Conservation (phyloP, 2,113 vertebrate genomes). For the Hassar affinis region DNA sequence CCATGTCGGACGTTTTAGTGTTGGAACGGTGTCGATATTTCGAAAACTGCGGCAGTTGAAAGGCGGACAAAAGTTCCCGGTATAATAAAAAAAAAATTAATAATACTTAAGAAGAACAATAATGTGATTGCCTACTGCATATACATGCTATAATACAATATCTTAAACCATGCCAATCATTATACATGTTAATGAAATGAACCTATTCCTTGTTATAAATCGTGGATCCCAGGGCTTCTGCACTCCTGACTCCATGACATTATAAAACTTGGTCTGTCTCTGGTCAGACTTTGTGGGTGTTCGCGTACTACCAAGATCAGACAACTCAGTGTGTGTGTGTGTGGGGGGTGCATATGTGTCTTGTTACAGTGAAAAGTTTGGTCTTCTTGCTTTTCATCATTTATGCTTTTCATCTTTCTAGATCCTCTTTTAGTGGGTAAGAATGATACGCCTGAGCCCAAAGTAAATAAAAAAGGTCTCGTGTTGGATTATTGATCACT, state of each 20-base stretch:
- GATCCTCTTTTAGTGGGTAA: slow-evolving; percentile 18
- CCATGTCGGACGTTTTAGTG: too few species aligned
- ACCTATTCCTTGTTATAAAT: neutral
- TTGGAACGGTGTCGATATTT: too few species aligned
- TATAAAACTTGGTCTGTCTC: slow-evolving; percentile 4
- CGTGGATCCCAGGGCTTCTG: neutral
- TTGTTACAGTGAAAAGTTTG: slow-evolving; percentile 50
- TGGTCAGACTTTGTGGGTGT: slow-evolving; percentile 40
- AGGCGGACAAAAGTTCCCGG: too few species aligned
- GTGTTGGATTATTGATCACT: slow-evolving; percentile 62
- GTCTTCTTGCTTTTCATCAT: slow-evolving; percentile 31
- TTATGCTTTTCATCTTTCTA: slow-evolving; percentile 35
- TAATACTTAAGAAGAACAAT: too few species aligned
- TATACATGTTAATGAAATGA: neutral
- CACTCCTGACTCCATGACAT: neutral
- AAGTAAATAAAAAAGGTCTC: slow-evolving; percentile 37
- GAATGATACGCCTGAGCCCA: slow-evolving; percentile 13
- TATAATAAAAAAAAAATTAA: too few species aligned
- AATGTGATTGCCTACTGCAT: too few species aligned
- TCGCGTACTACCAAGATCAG: slow-evolving; percentile 30
- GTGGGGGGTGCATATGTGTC: slow-evolving; percentile 26
- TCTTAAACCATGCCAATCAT: neutral
- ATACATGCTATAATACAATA: too few species aligned
- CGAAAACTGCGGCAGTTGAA: too few species aligned
- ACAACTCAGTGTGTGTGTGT: too few species aligned